Evolutionary conservation across 2,797 vertebrate species (phyloP), one percentile per base, ranked within the genome.

Genomic region (Cryptoprocta ferox): DNA sequence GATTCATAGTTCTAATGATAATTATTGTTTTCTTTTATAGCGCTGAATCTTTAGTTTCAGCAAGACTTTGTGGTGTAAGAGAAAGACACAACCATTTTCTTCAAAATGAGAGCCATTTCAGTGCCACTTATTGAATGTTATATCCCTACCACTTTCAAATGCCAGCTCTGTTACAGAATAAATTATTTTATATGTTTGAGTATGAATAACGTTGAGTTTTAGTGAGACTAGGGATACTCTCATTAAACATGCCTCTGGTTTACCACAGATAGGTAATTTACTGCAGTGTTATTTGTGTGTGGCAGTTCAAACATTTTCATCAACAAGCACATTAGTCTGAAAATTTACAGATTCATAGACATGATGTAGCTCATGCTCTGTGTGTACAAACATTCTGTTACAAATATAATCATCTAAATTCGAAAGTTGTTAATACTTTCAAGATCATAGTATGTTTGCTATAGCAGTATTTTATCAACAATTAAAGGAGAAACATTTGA

Each of bases 371-470:
- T 97, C 15, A 13, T 63, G 35, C 80, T 76, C 19, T 48, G 53
- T 65, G 3, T 71, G 84, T 93, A 97, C 93, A 98, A 98, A 90
- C 45, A 85, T 63, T 96, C 97, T 87, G 73, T 95, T 93, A 96
- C 11, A 92, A 96, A 0, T 0, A 91, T 63, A 70, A 93, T 91
- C 61, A 95, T 97, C 12, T 96, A 76, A 95, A n/a, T 91, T 85
- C 95, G 28, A 83, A 53, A 5, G 11, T 84, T 7, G 71, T 87
- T 50, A 70, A 70, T 0, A 0, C 19, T 45, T 48, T 79, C 63
- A 73, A 48, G 61, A 76, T 79, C 32, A 66, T 59, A 87, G 53
- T n/a, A 78, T 83, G n/a, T 65, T 78, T 75, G 86, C 8, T 42
- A 50, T 65, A 37, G 15, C 39, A 90, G 14, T 73, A 68, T 63